Evolutionary conservation across 2,888 invertebrate species (phyloP).

Genomic region (Melipona beecheii): DNA sequence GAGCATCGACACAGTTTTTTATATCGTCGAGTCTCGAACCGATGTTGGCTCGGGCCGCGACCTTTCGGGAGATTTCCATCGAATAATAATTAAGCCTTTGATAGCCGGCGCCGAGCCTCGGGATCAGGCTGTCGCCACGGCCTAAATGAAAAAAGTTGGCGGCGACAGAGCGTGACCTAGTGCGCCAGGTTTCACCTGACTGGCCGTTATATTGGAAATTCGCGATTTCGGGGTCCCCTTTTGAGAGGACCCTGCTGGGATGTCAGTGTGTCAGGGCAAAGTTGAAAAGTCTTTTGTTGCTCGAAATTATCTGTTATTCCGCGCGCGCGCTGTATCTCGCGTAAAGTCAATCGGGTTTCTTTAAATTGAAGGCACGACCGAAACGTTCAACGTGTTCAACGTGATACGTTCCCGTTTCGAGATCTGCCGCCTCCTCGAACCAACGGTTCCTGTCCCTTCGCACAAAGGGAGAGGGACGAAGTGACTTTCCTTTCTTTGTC

Average conservation of each 20-base stretch:
- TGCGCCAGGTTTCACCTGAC: conserved; percentile 22
- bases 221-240: conserved; percentile 16
- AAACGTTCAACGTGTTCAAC: too few species aligned
- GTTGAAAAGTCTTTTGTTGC: conserved; percentile 11
- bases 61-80: conserved; percentile 14
- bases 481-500: not conserved
- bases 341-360: conserved; percentile 1
- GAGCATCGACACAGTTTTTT: not conserved
- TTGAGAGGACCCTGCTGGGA: not conserved
- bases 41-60: not conserved
- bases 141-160: conserved; percentile 57
- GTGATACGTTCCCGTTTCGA: not conserved
- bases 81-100: conserved; percentile 51
- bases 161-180: conserved; percentile 42
- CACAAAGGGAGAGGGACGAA: not conserved
- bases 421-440: too few species aligned
- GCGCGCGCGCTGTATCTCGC: not conserved
- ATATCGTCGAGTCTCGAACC: not conserved
- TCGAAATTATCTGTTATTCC: conserved; percentile 16
- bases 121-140: conserved; percentile 48
- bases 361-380: not conserved
- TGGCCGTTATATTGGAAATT: conserved; percentile 35
- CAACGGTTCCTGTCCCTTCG: too few species aligned
- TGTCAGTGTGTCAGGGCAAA: conserved; percentile 7
- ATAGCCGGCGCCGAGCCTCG: conserved; percentile 3